phyloP scores from a whole-genome alignment of 1,140 invertebrate genomes.

The Drosophila ficusphila region DNA sequence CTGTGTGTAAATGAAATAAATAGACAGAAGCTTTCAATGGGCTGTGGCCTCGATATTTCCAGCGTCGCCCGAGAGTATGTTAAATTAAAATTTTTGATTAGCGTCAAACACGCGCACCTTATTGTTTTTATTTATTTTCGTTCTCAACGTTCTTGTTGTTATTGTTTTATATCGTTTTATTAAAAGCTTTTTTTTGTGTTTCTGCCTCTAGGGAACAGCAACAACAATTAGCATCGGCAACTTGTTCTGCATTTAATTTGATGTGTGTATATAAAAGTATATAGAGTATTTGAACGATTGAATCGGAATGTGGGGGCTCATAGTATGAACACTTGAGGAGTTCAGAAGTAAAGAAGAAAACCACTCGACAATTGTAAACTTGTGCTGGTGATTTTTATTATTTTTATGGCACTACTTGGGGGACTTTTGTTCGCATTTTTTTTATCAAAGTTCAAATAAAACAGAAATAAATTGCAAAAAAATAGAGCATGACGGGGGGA shows the following conservation, averaged over 20 bases:
- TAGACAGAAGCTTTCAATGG: conserved; percentile 23
- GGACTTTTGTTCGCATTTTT: neutral
- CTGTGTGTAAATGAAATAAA: conserved; percentile 1
- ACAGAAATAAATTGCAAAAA: conserved; percentile 20
- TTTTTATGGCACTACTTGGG: neutral
- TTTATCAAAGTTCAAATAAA: conserved; percentile 29
- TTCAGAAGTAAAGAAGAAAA: neutral
- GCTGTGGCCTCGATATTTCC: conserved; percentile 20
- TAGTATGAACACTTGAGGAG: conserved; percentile 17
- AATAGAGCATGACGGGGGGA: conserved; percentile 27
- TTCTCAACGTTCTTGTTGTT: neutral
- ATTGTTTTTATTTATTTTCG: neutral
- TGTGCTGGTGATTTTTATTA: conserved; percentile 21
- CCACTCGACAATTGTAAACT: conserved; percentile 24
- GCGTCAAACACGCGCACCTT: conserved; percentile 23
- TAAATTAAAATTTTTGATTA: conserved; percentile 24
- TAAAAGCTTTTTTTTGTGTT: conserved; percentile 13
- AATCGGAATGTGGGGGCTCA: conserved; percentile 15
- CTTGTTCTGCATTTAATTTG: conserved; percentile 44
- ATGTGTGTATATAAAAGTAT: conserved; percentile 2
- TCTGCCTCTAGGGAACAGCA: conserved; percentile 20
- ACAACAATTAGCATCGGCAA: conserved; percentile 29
- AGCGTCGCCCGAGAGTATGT: conserved; percentile 33
- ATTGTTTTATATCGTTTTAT: conserved; percentile 30
- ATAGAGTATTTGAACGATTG: conserved; percentile 3